Base-by-base conservation (phyloP, 2,113 vertebrate genomes). In the Lethenteron camtschaticum region DNA sequence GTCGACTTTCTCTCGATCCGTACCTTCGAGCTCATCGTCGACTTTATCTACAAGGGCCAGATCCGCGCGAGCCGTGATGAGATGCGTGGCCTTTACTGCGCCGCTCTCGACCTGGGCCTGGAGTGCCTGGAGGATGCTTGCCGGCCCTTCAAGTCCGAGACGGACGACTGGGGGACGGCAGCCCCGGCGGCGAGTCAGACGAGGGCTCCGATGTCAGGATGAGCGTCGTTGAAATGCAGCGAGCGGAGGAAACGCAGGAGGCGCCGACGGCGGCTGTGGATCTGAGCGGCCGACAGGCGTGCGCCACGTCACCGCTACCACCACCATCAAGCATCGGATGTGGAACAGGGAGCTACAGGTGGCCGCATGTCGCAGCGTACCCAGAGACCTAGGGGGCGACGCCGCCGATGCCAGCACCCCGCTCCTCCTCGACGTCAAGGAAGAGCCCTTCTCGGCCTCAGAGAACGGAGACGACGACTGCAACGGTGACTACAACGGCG, bases 51-150 rank as follows among this genome's bases (percentile, higher is more conserved):
- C 63, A n/a, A 24, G n/a, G 63, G 63, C 9, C 63, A 11, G 9
- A n/a, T 66, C n/a, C n/a, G 63, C 63, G 63, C 24, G 63, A n/a
- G n/a, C n/a, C 63, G 63, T 10, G 10, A n/a, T 66, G 63, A 66
- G n/a, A 9, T 66, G 63, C 24, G n/a, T 24, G n/a, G 63, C n/a
- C 24, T 66, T n/a, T 16, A 24, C n/a, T n/a, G n/a, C 24, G 63
- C 63, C 10, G 63, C 63, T 24, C n/a, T 66, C 24, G 63, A n/a
- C 24, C 63, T 66, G 9, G 63, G 63, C 8, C 63, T 66, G n/a
- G n/a, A 66, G 8, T 66, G 63, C 24, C 24, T 66, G 63, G n/a
- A 66, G 8, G 63, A 66, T 10, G 63, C 63, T 24, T 66, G 63
- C 10, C n/a, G 63, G 9, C 63, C 63, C 24, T n/a, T 24, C 9